Percentiles rank a stretch among this genome's conserved stretches.
phyloP scores from a whole-genome alignment of 2,888 invertebrate species.

The Drosophila formosana region DNA sequence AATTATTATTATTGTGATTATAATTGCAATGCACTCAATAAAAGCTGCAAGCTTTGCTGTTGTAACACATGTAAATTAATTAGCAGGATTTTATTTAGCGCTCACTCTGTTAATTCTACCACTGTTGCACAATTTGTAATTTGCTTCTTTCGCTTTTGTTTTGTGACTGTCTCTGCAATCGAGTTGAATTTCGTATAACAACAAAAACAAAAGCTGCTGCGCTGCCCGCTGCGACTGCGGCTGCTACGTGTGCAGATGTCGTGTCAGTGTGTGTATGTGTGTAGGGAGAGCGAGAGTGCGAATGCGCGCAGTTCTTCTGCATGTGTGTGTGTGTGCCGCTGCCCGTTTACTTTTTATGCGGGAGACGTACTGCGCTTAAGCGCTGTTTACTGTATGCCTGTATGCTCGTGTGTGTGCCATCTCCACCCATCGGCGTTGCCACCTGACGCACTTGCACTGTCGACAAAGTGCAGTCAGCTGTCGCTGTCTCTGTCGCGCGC shows the following conservation, averaged over 20 bases:
- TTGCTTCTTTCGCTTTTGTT: slow-evolving; percentile 18
- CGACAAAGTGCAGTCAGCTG: slow-evolving; percentile 53
- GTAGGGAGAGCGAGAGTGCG: slow-evolving; percentile 59
- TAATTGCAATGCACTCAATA: slow-evolving; percentile 37
- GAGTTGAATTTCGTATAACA: slow-evolving; percentile 46
- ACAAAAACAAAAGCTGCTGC: slow-evolving; percentile 47
- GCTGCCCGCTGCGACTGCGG: slow-evolving; percentile 18
- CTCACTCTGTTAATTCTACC: slow-evolving; percentile 37
- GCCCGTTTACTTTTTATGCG: slow-evolving; percentile 42
- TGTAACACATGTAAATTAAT: slow-evolving; percentile 43
- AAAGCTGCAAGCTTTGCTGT: slow-evolving; percentile 8
- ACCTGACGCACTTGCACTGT: slow-evolving; percentile 49
- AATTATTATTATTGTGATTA: slow-evolving; percentile 27
- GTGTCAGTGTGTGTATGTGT: slow-evolving; percentile 7
- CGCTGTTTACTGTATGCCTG: slow-evolving; percentile 24
- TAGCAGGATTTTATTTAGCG: slow-evolving; percentile 37
- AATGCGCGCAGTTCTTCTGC: slow-evolving; percentile 60
- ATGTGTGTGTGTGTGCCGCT: slow-evolving; percentile 45
- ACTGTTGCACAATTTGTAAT: slow-evolving; percentile 61
- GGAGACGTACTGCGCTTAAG: slow-evolving; percentile 52
- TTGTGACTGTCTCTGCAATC: slow-evolving; percentile 30
- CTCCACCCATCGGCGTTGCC: slow-evolving; percentile 50
- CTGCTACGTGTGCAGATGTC: slow-evolving; percentile 75
- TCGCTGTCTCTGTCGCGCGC: slow-evolving; percentile 60
- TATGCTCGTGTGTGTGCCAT: slow-evolving; percentile 23